These are phyloP conservation scores for Trididemnum miniatum DNA, from an alignment of 23 tunicate species.

Conservation along the genomic window DNA sequence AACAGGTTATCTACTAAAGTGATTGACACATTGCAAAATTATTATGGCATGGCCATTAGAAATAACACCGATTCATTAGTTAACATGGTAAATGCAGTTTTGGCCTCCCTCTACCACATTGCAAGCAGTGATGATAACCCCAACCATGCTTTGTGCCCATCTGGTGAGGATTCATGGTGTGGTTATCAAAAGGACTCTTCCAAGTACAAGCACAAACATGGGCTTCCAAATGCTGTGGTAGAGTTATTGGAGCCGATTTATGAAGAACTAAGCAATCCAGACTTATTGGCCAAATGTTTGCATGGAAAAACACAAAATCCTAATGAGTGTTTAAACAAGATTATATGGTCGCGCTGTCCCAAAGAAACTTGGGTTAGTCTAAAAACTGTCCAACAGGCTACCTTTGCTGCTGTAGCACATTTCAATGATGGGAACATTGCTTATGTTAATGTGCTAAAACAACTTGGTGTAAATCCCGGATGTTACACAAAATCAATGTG, in stretches of 20 bases:
- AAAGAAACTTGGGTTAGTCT: too few species aligned
- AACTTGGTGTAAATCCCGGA: too few species aligned
- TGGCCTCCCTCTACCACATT: background rate
- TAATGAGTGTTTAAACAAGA: too few species aligned
- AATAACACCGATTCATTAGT: background rate
- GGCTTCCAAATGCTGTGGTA: background rate
- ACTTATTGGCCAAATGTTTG: too few species aligned
- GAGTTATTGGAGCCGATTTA: background rate
- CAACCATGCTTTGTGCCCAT: background rate
- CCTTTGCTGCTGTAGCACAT: too few species aligned
- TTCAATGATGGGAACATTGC: too few species aligned
- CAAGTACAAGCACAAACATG: background rate
- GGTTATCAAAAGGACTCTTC: background rate
- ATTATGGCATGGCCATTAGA: slow-evolving; percentile 16
- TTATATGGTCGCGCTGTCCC: too few species aligned
- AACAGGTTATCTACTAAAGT: background rate
- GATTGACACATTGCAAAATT: slow-evolving; percentile 1
- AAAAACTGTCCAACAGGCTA: too few species aligned
- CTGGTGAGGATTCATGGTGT: slow-evolving; percentile 7
- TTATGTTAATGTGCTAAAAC: too few species aligned
- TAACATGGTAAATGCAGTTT: background rate
- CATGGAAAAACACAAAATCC: too few species aligned
- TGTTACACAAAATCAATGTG: too few species aligned
- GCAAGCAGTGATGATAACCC: background rate
- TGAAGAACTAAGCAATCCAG: too few species aligned